Base-by-base conservation (phyloP, 1,140 invertebrate genomes). In the Bicyclus anynana region DNA sequence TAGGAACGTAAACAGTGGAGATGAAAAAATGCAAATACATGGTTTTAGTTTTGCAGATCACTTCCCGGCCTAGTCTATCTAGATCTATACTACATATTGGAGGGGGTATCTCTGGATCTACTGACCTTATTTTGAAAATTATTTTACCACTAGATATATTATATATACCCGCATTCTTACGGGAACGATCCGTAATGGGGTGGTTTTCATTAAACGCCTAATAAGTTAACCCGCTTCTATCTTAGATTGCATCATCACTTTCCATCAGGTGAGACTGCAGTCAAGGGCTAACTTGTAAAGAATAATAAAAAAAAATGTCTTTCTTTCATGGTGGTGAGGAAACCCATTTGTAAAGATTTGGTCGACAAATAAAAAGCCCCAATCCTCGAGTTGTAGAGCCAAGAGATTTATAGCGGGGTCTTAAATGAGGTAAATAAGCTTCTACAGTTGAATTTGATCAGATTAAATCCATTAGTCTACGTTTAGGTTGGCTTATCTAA, bases 391-490 rank as follows among this genome's bases (percentile, higher is more conserved):
- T 74, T 62, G 68, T 69, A 73, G 70, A 65, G 66, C 50, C 65
- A 48, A 54, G 65, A 76, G 80, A 83, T 83, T 83, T 83, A 83
- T 83, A 20, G 74, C 64, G 64, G 75, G 79, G 75, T 65, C 59
- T 40, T 51, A 59, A 61, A 55, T 16, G 37, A 17, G 16, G 14
- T 44, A 44, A 44, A 44, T 44, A 12, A 44, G 16, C 14, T 12
- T 20, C 16, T 20, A 0, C 1, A 3, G 13, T 40, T 16, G n/a
- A 16, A 17, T 17, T 18, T 40, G 1, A 40, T 17, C 6, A 40
- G 5, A 18, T 6, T 17, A 18, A 37, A 37, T 10, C 33, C 33
- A 37, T 37, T 37, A 37, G 33, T 37, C 12, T 37, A 37, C 13
- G 12, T 37, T 37, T 37, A n/a, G 33, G 33, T 37, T 9, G 10